Base-by-base conservation (phyloP, 2,113 vertebrate species). In the Genyomyrus donnyi region DNA sequence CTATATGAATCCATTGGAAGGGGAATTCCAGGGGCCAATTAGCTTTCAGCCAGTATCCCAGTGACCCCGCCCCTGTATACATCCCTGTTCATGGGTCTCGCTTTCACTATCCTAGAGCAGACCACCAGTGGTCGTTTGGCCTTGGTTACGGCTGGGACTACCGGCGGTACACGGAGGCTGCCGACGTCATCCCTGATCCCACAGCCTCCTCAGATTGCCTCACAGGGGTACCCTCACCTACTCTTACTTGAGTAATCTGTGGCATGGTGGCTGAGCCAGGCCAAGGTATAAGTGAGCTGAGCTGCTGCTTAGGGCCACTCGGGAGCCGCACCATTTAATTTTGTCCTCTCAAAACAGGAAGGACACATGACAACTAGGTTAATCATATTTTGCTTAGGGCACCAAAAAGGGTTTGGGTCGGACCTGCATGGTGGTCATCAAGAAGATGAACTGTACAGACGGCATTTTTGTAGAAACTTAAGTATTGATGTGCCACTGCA, bases 181-280 rank as follows among this genome's bases (percentile, higher is more conserved):
- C 95, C 94, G 91, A 93, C 91, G 91, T 93, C 94, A 0, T 95
- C 95, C 15, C 74, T 95, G 62, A 91, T 96, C 89, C 89, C 88
- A 1, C 89, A 93, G 90, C 95, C 95, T 45, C 93, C 94, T 19
- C 93, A 94, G 92, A 91, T 95, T 80, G 93, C 95, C 88, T 74
- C 89, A 0, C 90, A 86, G 1, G 94, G 96, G 96, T 96, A 91
- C 89, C 24, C n/a, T 90, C 21, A 53, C 21, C 80, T 49, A 58
- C 10, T 74, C 24, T 45, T 85, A 19, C 17, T 13, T 89, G 8
- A 56, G 10, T 58, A 24, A n/a, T 62, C 24, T 48, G n/a, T 89
- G 80, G 9, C 6, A 42, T 21, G n/a, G 13, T 52, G 53, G 19
- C 53, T 21, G 53, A 7, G 53, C 53, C 53, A 21, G 53, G 19